phyloP scores from a whole-genome alignment of 2,113 vertebrate genomes.

The Thunnus maccoyii region DNA sequence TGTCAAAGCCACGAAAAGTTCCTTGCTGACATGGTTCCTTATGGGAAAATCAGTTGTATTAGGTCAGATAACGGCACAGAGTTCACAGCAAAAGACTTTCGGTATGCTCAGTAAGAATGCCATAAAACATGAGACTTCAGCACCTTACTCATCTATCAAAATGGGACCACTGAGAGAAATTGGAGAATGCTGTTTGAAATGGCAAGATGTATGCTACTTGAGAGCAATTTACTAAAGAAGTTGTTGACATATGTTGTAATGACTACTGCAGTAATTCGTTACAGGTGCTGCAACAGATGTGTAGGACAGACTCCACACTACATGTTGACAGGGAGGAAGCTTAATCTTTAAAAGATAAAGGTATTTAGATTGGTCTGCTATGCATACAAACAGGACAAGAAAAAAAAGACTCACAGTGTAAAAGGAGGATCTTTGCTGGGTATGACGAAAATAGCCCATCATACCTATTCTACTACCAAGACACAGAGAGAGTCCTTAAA shows the following conservation, averaged over 20 bases:
- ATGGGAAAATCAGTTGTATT: neutral
- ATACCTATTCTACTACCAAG: neutral
- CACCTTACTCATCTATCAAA: slow-evolving; percentile 46
- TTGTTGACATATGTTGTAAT: slow-evolving; percentile 39
- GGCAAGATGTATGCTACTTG: slow-evolving; percentile 32
- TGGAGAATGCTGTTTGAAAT: slow-evolving; percentile 56
- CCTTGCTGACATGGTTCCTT: neutral
- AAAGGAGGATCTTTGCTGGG: too few species aligned
- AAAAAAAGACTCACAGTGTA: neutral
- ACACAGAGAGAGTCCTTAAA: neutral
- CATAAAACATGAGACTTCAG: slow-evolving; percentile 39
- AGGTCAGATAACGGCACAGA: slow-evolving; percentile 26
- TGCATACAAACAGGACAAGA: neutral
- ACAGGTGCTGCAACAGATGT: slow-evolving; percentile 28
- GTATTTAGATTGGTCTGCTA: neutral
- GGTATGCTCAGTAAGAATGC: slow-evolving; percentile 13
- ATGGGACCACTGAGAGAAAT: slow-evolving; percentile 32
- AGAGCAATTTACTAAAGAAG: neutral
- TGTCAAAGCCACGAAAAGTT: neutral
- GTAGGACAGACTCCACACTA: slow-evolving; percentile 15
- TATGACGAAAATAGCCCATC: neutral
- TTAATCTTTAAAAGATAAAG: neutral
- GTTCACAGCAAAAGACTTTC: slow-evolving; percentile 24
- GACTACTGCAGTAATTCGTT: neutral
- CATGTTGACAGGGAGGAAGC: slow-evolving; percentile 39